These are phyloP conservation scores for Metridium senile DNA, from an alignment of 92 coral and sea anemone genomes.

Conservation along the genomic window DNA sequence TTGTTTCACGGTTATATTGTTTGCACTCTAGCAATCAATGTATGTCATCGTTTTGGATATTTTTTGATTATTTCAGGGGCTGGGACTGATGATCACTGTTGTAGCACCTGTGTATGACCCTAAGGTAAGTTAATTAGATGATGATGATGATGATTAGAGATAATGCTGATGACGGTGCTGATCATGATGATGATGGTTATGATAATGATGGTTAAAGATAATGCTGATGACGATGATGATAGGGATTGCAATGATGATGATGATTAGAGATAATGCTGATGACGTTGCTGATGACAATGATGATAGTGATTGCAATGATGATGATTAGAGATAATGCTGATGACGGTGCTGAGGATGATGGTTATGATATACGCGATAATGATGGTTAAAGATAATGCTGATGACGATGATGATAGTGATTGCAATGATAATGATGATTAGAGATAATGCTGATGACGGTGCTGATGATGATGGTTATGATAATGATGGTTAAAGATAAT, in stretches of 20 bases:
- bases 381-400: background rate
- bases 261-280: background rate
- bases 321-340: background rate
- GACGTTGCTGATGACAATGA: background rate
- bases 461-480: background rate
- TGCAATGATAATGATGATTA: background rate
- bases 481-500: background rate
- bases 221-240: background rate
- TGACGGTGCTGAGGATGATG: background rate
- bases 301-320: background rate
- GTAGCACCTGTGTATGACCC: constrained; percentile 86
- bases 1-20: too few relatives aligned
- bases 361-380: too few relatives aligned
- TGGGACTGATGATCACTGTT: constrained; percentile 88
- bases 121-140: constrained; percentile 28
- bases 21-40: too few relatives aligned
- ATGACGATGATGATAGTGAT: too few relatives aligned
- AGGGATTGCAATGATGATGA: background rate
- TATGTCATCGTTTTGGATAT: background rate
- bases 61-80: constrained; percentile 63
- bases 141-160: background rate
- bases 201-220: background rate
- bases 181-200: background rate
- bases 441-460: background rate
- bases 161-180: background rate